These are phyloP conservation scores for Leistus spinibarbis DNA, from an alignment of 2,888 invertebrate genomes.

Conservation along the genomic window DNA sequence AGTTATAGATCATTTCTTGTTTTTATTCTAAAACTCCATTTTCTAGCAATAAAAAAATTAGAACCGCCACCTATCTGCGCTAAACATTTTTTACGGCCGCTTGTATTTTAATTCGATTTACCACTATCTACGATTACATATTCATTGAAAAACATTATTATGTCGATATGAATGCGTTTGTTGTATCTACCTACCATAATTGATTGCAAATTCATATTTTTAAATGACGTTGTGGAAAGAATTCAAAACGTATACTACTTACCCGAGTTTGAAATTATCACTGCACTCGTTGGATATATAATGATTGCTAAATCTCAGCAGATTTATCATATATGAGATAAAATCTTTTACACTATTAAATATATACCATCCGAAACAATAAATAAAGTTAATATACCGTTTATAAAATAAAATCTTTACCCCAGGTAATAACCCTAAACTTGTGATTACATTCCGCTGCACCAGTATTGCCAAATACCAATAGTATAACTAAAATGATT, in stretches of 20 bases:
- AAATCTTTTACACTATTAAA: background rate
- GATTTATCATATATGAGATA: background rate
- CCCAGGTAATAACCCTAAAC: conserved; percentile 36
- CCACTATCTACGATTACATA: background rate
- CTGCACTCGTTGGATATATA: background rate
- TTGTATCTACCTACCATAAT: background rate
- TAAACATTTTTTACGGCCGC: conserved; percentile 16
- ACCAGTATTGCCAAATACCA: conserved; percentile 5
- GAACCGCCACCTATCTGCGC: conserved; percentile 35
- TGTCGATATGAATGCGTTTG: background rate
- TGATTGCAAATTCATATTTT: conserved; percentile 9
- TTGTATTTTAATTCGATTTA: background rate
- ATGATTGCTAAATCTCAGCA: background rate
- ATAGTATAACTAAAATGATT: too few species aligned
- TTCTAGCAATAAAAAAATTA: background rate
- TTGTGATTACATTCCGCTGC: conserved; percentile 30
- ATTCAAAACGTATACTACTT: conserved; percentile 29
- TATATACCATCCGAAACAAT: background rate
- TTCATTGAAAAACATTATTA: background rate
- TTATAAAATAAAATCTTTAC: background rate
- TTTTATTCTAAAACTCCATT: background rate
- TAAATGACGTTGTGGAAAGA: conserved; percentile 26
- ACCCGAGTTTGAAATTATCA: conserved; percentile 21
- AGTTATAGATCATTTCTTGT: background rate
- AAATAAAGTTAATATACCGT: background rate